phyloP scores from a whole-genome alignment of 2,888 invertebrate genomes.

The Orthosia cruda region DNA sequence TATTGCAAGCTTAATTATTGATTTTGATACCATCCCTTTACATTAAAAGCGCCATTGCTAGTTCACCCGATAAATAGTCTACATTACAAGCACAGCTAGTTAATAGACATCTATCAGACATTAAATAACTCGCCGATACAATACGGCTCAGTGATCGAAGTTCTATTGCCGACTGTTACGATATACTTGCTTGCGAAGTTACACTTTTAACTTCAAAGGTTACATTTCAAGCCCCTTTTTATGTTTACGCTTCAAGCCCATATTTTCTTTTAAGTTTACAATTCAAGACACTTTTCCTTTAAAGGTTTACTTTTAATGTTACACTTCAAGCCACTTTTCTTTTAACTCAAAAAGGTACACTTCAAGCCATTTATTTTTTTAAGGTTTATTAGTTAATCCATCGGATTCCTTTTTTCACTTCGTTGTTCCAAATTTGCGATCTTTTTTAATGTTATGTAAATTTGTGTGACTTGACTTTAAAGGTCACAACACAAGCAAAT shows the following conservation, averaged over 20 bases:
- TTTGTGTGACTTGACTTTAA: background rate
- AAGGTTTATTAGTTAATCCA: background rate
- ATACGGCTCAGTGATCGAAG: conserved; percentile 90
- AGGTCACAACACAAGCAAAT: conserved; percentile 41
- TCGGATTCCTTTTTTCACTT: background rate
- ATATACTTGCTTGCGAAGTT: conserved; percentile 42
- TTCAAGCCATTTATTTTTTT: conserved; percentile 3
- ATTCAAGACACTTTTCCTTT: background rate
- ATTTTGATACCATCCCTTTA: background rate
- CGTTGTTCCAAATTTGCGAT: background rate
- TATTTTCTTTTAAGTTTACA: background rate
- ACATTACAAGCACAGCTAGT: conserved; percentile 84
- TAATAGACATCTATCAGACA: conserved; percentile 85
- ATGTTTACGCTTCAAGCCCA: background rate
- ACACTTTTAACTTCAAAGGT: conserved; percentile 7
- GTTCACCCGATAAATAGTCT: conserved; percentile 69
- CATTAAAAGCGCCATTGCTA: conserved; percentile 49
- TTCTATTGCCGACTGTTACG: conserved; percentile 62
- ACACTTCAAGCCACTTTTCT: background rate
- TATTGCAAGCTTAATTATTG: background rate
- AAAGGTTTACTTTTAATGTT: conserved; percentile 30
- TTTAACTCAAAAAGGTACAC: conserved; percentile 4
- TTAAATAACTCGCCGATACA: conserved; percentile 82
- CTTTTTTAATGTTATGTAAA: background rate
- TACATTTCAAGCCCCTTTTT: background rate